Conservation (phyloP, 2,113 vertebrate genomes). For the Otocyon megalotis region DNA sequence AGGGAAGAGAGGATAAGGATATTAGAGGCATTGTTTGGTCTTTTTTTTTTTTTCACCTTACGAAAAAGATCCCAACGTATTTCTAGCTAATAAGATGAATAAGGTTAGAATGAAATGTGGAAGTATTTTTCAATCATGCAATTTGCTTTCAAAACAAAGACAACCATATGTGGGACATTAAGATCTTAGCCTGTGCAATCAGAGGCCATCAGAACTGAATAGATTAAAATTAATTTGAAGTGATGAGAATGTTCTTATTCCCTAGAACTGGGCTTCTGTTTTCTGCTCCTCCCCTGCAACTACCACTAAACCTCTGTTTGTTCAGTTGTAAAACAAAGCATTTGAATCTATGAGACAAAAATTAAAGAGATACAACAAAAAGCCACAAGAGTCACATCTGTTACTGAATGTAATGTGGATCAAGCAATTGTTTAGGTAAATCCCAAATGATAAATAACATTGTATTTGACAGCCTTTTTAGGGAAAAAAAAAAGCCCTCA, state of each 20-base stretch:
- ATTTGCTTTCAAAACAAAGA: constrained; percentile 5
- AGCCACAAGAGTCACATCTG: background rate
- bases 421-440: constrained; percentile 16
- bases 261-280: background rate
- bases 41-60: background rate
- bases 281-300: background rate
- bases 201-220: background rate
- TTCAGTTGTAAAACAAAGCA: background rate
- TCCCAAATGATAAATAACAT: background rate
- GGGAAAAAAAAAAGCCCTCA: background rate
- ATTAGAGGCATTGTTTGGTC: background rate
- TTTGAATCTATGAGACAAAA: background rate
- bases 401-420: background rate
- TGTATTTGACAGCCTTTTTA: constrained; percentile 11
- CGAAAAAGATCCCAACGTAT: background rate
- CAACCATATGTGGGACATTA: background rate
- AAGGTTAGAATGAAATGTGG: background rate
- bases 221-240: background rate
- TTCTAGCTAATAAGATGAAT: background rate
- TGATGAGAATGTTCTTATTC: background rate
- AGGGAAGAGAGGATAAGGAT: background rate
- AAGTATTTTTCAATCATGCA: background rate
- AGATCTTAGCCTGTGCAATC: background rate
- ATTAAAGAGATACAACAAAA: background rate
- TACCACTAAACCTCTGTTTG: background rate